A percentile compares a stretch with the other conserved stretches of the same genome.
These are phyloP conservation scores for Atherix ibis DNA, from an alignment of 2,888 invertebrate species.

Conservation along the genomic window DNA sequence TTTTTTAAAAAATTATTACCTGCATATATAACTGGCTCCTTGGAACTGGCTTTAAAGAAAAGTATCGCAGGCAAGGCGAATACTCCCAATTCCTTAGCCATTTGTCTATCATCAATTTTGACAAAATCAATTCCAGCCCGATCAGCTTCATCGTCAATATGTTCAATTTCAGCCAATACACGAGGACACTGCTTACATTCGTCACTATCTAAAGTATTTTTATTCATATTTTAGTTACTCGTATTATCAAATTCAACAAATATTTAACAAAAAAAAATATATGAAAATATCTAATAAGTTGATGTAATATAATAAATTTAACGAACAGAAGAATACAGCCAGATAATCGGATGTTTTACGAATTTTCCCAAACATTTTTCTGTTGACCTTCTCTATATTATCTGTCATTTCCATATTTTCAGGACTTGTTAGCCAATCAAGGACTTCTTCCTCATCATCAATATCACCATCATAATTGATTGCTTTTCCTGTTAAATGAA, in stretches of 20 bases:
- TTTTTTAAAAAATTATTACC: no score
- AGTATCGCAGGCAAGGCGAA: conserved; percentile 80
- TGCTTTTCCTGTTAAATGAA: conserved; percentile 53
- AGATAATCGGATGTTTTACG: conserved; percentile 76
- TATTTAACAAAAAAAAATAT: no score
- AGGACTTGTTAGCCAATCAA: conserved; percentile 86
- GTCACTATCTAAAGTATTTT: conserved; percentile 50
- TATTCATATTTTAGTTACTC: neutral
- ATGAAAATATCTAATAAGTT: no score
- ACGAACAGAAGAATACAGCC: conserved; percentile 85
- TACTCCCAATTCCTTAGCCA: conserved; percentile 78
- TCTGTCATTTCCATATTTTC: conserved; percentile 89
- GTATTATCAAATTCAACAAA: no score
- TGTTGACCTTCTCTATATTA: conserved; percentile 80
- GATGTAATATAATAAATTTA: conserved; percentile 6
- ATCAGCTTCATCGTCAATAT: conserved; percentile 88
- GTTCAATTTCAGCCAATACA: conserved; percentile 75
- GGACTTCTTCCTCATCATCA: conserved; percentile 70
- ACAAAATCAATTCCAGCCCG: conserved; percentile 82
- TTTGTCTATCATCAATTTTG: conserved; percentile 73
- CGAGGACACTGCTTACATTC: conserved; percentile 88
- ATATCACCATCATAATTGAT: conserved; percentile 89
- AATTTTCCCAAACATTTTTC: conserved; percentile 86
- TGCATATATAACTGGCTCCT: conserved; percentile 82
- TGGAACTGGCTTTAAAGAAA: conserved; percentile 75